phyloP scores from a whole-genome alignment of 2,797 vertebrate species.

The Hemibagrus guttatus region DNA sequence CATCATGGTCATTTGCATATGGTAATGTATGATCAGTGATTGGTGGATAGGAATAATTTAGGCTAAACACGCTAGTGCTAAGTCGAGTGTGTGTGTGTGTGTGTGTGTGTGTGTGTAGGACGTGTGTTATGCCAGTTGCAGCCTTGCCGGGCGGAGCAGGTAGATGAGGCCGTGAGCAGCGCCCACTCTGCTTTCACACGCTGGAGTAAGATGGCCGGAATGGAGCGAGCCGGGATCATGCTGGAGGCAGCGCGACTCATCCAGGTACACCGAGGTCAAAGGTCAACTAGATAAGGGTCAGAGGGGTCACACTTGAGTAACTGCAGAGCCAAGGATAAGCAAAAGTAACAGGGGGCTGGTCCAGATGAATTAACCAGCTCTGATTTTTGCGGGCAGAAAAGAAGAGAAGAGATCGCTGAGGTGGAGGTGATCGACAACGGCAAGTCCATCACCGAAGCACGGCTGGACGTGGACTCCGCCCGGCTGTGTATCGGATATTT shows the following conservation, averaged over 20 bases:
- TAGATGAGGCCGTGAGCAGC: conserved; percentile 82
- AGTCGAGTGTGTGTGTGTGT: neutral
- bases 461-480: conserved; percentile 84
- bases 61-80: neutral
- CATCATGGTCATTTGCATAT: neutral
- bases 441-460: conserved; percentile 91
- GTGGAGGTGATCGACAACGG: conserved; percentile 92
- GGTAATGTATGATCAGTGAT: too few relatives aligned
- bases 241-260: conserved; percentile 89
- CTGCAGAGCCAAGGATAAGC: neutral
- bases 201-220: conserved; percentile 90
- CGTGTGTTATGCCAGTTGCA: conserved; percentile 83
- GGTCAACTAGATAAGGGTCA: neutral
- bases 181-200: conserved; percentile 82
- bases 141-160: conserved; percentile 82
- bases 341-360: neutral
- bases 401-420: conserved; percentile 76
- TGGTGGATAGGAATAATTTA: rapidly evolving
- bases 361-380: neutral
- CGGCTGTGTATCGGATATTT: conserved; percentile 91
- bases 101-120: conserved; percentile 70
- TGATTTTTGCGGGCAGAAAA: conserved; percentile 73
- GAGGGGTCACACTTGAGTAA: neutral
- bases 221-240: conserved; percentile 87
- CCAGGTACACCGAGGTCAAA: conserved; percentile 72